Conservation (phyloP, 2,797 vertebrate genomes). For the Sebastes trivittatus region DNA sequence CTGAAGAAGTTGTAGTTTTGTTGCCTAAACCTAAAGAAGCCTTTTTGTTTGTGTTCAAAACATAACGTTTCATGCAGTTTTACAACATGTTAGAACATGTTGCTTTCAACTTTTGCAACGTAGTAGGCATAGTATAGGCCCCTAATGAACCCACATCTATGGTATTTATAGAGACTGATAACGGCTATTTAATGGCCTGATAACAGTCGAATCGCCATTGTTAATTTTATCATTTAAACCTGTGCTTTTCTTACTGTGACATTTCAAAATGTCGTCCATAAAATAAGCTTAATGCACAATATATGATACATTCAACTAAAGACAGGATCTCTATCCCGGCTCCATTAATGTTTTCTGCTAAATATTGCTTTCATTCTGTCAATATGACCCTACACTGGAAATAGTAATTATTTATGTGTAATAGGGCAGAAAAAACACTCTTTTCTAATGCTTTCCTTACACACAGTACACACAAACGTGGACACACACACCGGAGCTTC, state of each 20-base stretch:
- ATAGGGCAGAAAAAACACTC: constrained; percentile 16
- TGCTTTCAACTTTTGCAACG: too few relatives aligned
- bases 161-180: too few relatives aligned
- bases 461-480: background rate
- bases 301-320: background rate
- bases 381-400: background rate
- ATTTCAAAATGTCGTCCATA: background rate
- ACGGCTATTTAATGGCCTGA: too few relatives aligned
- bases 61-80: too few relatives aligned
- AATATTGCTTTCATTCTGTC: background rate
- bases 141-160: too few relatives aligned
- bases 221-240: background rate
- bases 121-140: too few relatives aligned
- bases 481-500: background rate
- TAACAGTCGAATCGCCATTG: background rate
- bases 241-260: background rate
- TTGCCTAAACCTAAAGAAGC: too few relatives aligned
- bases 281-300: background rate
- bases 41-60: too few relatives aligned
- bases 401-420: constrained; percentile 8
- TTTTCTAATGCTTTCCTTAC: constrained; percentile 5
- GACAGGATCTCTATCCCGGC: background rate
- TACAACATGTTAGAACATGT: too few relatives aligned
- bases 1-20: too few relatives aligned
- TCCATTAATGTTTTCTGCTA: background rate